Evolutionary conservation across 2,888 invertebrate genomes (phyloP), one percentile per base, ranked within the genome.

Genomic region (Heliconius sara): DNA sequence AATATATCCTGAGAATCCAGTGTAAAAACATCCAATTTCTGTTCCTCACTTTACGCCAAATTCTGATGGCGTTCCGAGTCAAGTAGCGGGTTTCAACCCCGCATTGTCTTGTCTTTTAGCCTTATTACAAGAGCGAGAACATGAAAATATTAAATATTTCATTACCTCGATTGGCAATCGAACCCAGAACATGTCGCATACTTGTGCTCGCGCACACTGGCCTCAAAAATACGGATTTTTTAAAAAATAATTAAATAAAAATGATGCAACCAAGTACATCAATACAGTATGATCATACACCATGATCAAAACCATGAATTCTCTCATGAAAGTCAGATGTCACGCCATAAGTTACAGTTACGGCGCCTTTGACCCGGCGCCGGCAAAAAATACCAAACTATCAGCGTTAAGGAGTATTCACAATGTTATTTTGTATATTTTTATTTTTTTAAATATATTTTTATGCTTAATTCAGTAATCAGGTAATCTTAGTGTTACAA

Each of bases 281-380:
- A 34, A 34, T 34, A 34, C 9, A 34, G 34, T 10, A 16, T 16
- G 19, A 70, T 70, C 25, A 9, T 43, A 34, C 5, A 39, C 25
- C 12, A n/a, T 3, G 39, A 68, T 25, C 70, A 25, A 68, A 43
- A 25, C 70, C 70, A 70, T 43, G 70, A n/a, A 0, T 4, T 30
- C 67, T 70, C 70, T 70, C 70, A 70, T 70, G 70, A 47, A 70
- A 70, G 70, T 70, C 70, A 70, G 70, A 70, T 70, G 70, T 70
- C 70, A 70, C 47, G 47, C 70, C 70, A 70, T 70, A 27, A 70
- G 70, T 70, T 43, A 70, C 70, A 70, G 70, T 47, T 47, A 70
- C 70, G 70, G 43, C 70, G 43, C 70, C 70, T 70, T 70, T 47
- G 70, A 70, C 70, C 70, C 43, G 70, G 0, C 70, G 25, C 43